Evolutionary conservation across 2,888 invertebrate genomes (phyloP).

Genomic region (Drosophila anomelani): DNA sequence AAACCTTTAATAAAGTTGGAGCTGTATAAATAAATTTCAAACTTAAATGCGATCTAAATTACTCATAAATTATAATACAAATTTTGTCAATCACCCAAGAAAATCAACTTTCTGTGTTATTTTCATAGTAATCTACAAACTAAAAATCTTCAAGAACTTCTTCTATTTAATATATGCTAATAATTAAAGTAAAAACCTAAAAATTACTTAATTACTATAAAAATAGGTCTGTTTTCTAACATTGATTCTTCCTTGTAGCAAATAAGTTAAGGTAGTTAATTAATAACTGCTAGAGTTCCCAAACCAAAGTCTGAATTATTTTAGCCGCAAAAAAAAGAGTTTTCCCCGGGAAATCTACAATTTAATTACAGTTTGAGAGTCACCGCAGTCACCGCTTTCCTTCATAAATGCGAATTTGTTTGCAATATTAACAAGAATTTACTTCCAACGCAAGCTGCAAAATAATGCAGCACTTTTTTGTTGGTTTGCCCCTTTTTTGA

Average conservation of each 20-base stretch:
- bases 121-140: neutral
- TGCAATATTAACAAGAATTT: conserved; percentile 41
- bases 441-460: conserved; percentile 34
- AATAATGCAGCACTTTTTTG: conserved; percentile 20
- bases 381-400: conserved; percentile 15
- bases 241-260: neutral
- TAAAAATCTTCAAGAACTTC: neutral
- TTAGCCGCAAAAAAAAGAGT: neutral
- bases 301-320: neutral
- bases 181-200: neutral
- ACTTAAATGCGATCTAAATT: neutral
- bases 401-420: conserved; percentile 37
- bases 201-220: neutral
- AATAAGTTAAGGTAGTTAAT: neutral
- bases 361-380: conserved; percentile 28
- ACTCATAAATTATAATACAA: neutral
- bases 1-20: neutral
- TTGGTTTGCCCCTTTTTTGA: neutral
- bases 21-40: neutral
- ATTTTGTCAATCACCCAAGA: neutral
- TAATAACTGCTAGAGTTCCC: neutral
- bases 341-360: neutral
- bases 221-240: too few relatives aligned
- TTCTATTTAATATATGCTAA: neutral
- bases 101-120: neutral